These are phyloP conservation scores for Dunckerocampus dactyliophorus DNA, from an alignment of 2,113 vertebrate genomes.

Conservation along the genomic window DNA sequence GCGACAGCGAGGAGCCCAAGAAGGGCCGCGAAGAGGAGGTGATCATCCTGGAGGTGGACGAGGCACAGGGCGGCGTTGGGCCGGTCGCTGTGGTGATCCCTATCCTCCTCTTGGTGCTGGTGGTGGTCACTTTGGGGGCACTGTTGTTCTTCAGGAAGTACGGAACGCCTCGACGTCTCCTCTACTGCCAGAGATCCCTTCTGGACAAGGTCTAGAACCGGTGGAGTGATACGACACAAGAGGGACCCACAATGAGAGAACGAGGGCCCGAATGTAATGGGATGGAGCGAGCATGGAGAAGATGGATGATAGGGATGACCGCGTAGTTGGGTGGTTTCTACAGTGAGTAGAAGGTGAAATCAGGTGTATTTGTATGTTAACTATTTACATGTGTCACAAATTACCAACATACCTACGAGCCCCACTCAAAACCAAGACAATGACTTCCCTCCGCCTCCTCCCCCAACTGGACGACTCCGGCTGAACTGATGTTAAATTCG, in stretches of 20 bases:
- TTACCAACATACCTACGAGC: conserved; percentile 31
- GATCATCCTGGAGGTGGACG: conserved; percentile 77
- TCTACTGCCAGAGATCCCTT: conserved; percentile 88
- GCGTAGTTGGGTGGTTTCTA: conserved; percentile 33
- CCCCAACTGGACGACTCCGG: conserved; percentile 71
- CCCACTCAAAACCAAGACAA: conserved; percentile 12
- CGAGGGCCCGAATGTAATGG: conserved; percentile 29
- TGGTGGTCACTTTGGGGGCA: conserved; percentile 76
- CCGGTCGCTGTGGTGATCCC: conserved; percentile 77
- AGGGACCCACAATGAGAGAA: conserved; percentile 41
- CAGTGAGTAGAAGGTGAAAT: conserved; percentile 56
- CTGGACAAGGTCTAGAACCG: conserved; percentile 85
- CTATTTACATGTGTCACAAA: conserved; percentile 54
- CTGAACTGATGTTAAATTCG: conserved; percentile 71
- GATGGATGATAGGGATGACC: conserved; percentile 11
- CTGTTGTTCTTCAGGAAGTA: conserved; percentile 84
- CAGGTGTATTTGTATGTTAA: conserved; percentile 69
- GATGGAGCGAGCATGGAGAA: conserved; percentile 28
- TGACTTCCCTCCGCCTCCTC: conserved; percentile 36
- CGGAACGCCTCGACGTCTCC: conserved; percentile 83
- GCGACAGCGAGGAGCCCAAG: conserved; percentile 69
- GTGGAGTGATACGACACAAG: conserved; percentile 41
- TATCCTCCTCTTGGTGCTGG: conserved; percentile 77
- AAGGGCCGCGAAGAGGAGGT: conserved; percentile 74
- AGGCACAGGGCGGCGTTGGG: conserved; percentile 53